Evolutionary conservation across 2,797 vertebrate genomes (phyloP), one percentile per base, ranked within the genome.

Genomic region (Myripristis murdjan): DNA sequence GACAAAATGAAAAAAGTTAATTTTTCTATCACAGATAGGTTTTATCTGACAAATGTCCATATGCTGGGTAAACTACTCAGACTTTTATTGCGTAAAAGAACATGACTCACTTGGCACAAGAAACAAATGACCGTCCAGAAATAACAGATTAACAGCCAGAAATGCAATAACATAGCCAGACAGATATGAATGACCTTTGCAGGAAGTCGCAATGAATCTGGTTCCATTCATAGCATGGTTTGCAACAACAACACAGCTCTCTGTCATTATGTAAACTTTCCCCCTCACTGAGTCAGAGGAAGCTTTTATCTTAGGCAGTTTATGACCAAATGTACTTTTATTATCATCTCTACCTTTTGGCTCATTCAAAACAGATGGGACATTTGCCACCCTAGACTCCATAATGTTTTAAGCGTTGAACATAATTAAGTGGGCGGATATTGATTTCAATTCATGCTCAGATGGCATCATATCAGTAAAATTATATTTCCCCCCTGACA

Each of bases 261-360:
- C 22, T 53, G 47, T 56, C 22, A 67, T 58, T 47, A 73, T 57
- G 46, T 61, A 54, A 76, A 79, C 44, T 58, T 58, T 77, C 68
- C 52, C 33, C 49, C 11, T 68, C 16, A 18, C 60, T 61, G 82
- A 83, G 35, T 83, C 48, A 75, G 58, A 69, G 47, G 57, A 86
- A 72, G 69, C 63, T 72, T 77, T 84, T 73, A 70, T 67, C 15
- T 48, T 53, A 16, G 6, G 20, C 51, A 47, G 31, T 77, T 79
- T 64, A 77, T 76, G 55, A 78, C 77, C 55, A 35, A 64, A 63
- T 54, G 12, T 49, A 28, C 33, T 79, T 84, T 69, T 49, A 71
- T 81, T 37, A 73, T 74, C 28, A 20, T 57, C 23, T 9, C 9
- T 33, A 46, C n/a, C 24, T 11, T 46, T 44, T 75, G 51, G 26